Conservation (phyloP, 2,113 vertebrate genomes). For the Ictalurus punctatus region DNA sequence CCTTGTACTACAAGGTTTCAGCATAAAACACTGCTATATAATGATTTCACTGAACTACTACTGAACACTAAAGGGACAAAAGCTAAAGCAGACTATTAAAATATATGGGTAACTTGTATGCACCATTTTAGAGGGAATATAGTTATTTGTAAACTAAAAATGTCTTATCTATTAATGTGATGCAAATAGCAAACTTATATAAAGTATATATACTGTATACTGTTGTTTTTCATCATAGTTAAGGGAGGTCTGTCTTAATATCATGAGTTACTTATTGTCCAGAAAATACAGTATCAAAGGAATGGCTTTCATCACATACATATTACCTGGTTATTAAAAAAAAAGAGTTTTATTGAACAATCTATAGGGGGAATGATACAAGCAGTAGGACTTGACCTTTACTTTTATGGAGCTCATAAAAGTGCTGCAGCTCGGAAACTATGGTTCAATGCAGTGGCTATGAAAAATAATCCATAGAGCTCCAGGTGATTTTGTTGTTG, state of each 20-base stretch:
- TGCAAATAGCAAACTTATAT: neutral
- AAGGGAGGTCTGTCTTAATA: neutral
- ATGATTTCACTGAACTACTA: neutral
- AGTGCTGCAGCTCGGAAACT: slow-evolving; percentile 12
- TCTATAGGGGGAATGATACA: slow-evolving; percentile 46
- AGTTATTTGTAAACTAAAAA: neutral
- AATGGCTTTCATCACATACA: slow-evolving; percentile 24
- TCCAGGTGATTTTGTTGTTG: neutral
- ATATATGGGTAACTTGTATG: neutral
- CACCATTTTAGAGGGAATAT: neutral
- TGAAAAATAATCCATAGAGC: slow-evolving; percentile 22
- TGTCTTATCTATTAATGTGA: neutral
- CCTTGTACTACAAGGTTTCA: neutral
- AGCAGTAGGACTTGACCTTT: slow-evolving; percentile 54
- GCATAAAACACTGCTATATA: neutral
- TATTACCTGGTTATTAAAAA: slow-evolving; percentile 44
- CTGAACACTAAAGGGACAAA: neutral
- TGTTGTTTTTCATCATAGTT: neutral
- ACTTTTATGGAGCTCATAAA: slow-evolving; percentile 20
- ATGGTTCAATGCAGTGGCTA: slow-evolving; percentile 15
- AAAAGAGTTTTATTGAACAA: slow-evolving; percentile 53
- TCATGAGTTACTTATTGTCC: neutral
- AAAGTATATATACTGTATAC: neutral
- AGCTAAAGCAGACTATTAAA: neutral
- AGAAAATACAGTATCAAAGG: slow-evolving; percentile 30